Conservation (phyloP, 2,113 vertebrate genomes). For the Rissa tridactyla region DNA sequence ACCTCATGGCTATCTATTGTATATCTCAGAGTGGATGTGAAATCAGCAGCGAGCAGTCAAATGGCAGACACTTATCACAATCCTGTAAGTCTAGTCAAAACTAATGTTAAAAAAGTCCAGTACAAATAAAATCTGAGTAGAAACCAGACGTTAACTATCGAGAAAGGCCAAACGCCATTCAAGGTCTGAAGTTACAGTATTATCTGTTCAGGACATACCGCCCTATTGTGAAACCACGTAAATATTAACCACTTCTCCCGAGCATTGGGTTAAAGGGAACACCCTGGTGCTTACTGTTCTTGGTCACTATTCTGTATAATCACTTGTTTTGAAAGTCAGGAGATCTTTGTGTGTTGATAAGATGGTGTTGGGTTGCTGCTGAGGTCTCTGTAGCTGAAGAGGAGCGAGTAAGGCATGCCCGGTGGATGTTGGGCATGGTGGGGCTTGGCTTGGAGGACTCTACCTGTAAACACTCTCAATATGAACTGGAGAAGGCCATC, state of each 20-base stretch:
- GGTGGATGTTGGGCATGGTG: neutral
- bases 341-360: neutral
- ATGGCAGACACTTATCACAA: neutral
- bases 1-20: neutral
- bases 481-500: neutral
- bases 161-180: neutral
- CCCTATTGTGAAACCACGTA: slow-evolving; percentile 39
- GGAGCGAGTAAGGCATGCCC: neutral
- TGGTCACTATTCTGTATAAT: neutral
- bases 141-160: neutral
- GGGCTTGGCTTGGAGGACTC: neutral
- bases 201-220: neutral
- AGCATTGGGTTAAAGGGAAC: slow-evolving; percentile 18
- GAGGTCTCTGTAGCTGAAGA: neutral
- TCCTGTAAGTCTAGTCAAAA: neutral
- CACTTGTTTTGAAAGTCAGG: neutral
- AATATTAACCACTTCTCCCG: neutral
- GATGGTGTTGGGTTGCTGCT: neutral
- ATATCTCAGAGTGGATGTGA: neutral
- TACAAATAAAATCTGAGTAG: neutral
- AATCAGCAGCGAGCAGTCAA: neutral
- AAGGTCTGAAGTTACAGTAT: slow-evolving; percentile 25
- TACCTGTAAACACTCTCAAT: neutral
- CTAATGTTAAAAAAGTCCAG: neutral
- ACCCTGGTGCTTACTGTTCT: neutral